A percentile compares a stretch with the other conserved stretches of the same genome.
These are phyloP conservation scores for Protosalanx chinensis DNA, from an alignment of 2,797 vertebrate genomes.

Conservation along the genomic window DNA sequence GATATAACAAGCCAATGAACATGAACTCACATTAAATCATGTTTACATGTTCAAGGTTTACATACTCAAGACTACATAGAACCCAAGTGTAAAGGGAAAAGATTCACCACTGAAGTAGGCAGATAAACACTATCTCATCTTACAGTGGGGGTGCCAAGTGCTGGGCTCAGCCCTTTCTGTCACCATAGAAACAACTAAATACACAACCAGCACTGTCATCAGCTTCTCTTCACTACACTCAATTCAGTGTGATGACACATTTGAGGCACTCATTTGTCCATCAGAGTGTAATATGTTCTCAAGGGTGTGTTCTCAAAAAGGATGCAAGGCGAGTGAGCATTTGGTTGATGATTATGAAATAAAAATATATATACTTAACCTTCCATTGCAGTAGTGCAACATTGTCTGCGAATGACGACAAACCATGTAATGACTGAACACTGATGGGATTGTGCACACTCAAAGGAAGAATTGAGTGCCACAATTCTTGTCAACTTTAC, in stretches of 20 bases:
- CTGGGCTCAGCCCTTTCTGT: constrained; percentile 67
- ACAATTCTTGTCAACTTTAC: neutral
- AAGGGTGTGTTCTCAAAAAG: constrained; percentile 9
- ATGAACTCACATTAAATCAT: constrained; percentile 22
- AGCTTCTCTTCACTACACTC: constrained; percentile 39
- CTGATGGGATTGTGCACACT: neutral
- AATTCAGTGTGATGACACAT: constrained; percentile 41
- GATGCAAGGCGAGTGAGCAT: neutral
- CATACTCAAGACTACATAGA: constrained; percentile 44
- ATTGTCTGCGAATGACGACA: neutral
- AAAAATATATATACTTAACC: neutral
- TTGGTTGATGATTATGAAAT: constrained; percentile 4
- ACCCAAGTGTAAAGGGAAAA: neutral
- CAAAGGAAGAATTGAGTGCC: neutral
- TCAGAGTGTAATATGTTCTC: constrained; percentile 16
- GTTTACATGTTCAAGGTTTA: constrained; percentile 33
- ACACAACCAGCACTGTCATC: constrained; percentile 62
- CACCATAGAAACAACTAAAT: constrained; percentile 73
- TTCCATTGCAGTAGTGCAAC: neutral
- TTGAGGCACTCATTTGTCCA: constrained; percentile 24
- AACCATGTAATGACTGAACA: neutral
- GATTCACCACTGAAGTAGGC: constrained; percentile 43
- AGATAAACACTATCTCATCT: constrained; percentile 54
- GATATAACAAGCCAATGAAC: neutral
- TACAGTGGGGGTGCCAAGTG: constrained; percentile 59